phyloP scores from a whole-genome alignment of 2,113 vertebrate species.

The Corythornis cristatus region DNA sequence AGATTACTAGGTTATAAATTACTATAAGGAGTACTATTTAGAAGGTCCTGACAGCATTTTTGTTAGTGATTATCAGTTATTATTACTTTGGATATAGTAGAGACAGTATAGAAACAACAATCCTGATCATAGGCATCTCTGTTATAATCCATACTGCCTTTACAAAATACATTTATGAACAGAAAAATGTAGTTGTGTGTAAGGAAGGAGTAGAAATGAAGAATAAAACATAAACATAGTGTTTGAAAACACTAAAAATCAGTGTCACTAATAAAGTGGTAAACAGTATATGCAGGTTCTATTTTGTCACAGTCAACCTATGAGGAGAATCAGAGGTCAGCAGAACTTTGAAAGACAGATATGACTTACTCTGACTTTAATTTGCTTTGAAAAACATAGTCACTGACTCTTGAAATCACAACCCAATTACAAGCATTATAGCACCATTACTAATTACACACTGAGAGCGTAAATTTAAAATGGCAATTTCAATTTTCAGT shows the following conservation, averaged over 20 bases:
- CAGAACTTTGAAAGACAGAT: constrained; percentile 42
- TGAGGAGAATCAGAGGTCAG: constrained; percentile 36
- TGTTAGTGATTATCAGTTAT: neutral
- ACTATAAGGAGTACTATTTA: neutral
- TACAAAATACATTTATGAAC: neutral
- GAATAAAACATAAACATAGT: neutral
- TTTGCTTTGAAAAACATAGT: constrained; percentile 56
- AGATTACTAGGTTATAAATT: neutral
- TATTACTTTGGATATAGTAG: neutral
- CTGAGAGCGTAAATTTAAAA: constrained; percentile 71
- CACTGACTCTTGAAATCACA: constrained; percentile 67
- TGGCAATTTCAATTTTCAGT: constrained; percentile 73
- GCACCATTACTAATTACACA: constrained; percentile 68
- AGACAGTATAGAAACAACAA: neutral
- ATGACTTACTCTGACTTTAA: constrained; percentile 39
- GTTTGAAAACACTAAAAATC: neutral
- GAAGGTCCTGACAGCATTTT: neutral
- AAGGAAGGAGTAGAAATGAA: neutral
- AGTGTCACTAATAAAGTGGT: neutral
- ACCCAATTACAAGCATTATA: constrained; percentile 65
- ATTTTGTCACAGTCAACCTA: constrained; percentile 8
- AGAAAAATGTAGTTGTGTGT: neutral
- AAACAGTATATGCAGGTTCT: neutral
- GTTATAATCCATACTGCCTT: neutral
- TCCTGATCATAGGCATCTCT: neutral